Percentiles rank a stretch among this genome's conserved stretches.
Evolutionary conservation across 1,140 invertebrate species (phyloP).

Genomic region (Zophobas atratus): DNA sequence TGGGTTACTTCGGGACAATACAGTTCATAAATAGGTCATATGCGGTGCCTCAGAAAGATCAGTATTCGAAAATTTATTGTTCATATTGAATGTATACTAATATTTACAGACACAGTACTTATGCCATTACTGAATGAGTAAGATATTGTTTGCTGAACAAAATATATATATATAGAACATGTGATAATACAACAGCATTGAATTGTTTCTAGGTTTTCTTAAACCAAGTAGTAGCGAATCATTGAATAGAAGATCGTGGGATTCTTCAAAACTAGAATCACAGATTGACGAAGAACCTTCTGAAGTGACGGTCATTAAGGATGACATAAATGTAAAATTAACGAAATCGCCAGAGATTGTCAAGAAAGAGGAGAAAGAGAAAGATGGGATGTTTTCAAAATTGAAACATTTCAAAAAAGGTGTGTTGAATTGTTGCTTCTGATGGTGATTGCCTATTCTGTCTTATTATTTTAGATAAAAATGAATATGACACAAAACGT

Average conservation of each 20-base stretch:
- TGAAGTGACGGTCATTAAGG: slow-evolving; percentile 56
- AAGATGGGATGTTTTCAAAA: slow-evolving; percentile 69
- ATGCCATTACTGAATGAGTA: too few relatives aligned
- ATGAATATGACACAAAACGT: slow-evolving; percentile 57
- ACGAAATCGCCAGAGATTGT: slow-evolving; percentile 55
- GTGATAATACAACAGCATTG: neutral
- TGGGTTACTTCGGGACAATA: too few relatives aligned
- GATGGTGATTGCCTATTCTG: slow-evolving; percentile 49
- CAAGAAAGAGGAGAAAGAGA: slow-evolving; percentile 63
- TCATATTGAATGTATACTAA: too few relatives aligned
- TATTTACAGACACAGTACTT: too few relatives aligned
- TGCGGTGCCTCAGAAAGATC: too few relatives aligned
- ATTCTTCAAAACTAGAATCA: slow-evolving; percentile 65
- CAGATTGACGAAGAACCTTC: slow-evolving; percentile 65
- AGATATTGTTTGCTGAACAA: too few relatives aligned
- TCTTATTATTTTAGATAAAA: slow-evolving; percentile 61
- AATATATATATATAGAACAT: neutral
- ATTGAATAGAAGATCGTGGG: slow-evolving; percentile 65
- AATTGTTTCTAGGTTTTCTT: slow-evolving; percentile 56
- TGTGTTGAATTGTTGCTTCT: slow-evolving; percentile 56
- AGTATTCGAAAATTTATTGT: too few relatives aligned
- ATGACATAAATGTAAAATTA: slow-evolving; percentile 54
- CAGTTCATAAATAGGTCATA: too few relatives aligned
- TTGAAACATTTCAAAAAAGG: slow-evolving; percentile 71
- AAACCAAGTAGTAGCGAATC: slow-evolving; percentile 61